Evolutionary conservation across 92 coral and sea anemone species (phyloP), one percentile per base, ranked within the genome.

Genomic region (Zoanthus sansibaricus): DNA sequence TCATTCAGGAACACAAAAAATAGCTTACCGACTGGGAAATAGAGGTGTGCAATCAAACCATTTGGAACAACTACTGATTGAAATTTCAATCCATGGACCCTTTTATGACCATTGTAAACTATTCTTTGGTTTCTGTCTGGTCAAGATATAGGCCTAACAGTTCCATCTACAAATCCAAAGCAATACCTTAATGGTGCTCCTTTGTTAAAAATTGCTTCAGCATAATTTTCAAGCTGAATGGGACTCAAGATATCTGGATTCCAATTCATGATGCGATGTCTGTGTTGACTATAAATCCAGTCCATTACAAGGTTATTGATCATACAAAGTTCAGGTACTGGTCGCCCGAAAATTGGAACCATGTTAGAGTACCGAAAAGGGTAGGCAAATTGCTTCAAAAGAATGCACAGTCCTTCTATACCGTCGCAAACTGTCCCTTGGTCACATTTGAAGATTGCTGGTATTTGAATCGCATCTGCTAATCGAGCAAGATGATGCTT

Each of bases 101-200:
- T 54, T 71, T 87, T 87, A 73, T 87, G 86, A 71, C 77, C 90
- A 54, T 68, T 87, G 90, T 87, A 87, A 5, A 79, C 55, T 33
- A 87, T 17, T 79, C 90, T 37, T 61, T 87, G 80, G 90, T 79
- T 79, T 79, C 79, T 83, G 9, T 64, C 86, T 37, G 90, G 90
- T 87, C 86, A 64, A 48, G 90, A 31, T 17, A 87, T 79, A 7
- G 90, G 90, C 49, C 85, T 49, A 45, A 85, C 88, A 72, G 90
- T 83, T 80, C 84, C 86, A 68, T 85, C 84, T 47, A 86, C 83
- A 44, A 90, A 86, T 37, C 93, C 93, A 79, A 90, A 90, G 56
- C 91, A 90, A 86, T 90, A 87, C 44, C 56, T 87, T 80, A 90
- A 56, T 51, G 93, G 76, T 33, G 93, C 93, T 61, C 90, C 93